Percentiles rank a stretch among this genome's conserved stretches.
phyloP scores from a whole-genome alignment of 1,140 invertebrate species.

The Drosophila gunungcola region DNA sequence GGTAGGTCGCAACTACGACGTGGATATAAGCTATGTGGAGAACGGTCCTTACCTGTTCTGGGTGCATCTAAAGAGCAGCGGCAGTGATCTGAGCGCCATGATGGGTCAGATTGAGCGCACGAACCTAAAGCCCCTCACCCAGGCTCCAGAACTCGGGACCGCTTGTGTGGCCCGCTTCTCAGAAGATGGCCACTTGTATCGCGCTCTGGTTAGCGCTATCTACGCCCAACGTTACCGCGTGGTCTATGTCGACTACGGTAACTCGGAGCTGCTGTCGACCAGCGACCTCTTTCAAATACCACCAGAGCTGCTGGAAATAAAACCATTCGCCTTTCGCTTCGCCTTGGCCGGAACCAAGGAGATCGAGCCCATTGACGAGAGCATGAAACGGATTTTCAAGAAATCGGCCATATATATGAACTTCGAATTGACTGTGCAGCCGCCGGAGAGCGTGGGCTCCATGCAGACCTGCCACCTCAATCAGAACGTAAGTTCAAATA shows the following conservation, averaged over 20 bases:
- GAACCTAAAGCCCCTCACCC: conserved; percentile 86
- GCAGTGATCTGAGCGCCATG: conserved; percentile 87
- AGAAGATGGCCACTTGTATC: conserved; percentile 88
- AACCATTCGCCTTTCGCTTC: conserved; percentile 90
- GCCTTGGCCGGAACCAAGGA: conserved; percentile 89
- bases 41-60: conserved; percentile 91
- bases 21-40: conserved; percentile 90
- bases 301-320: conserved; percentile 88
- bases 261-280: conserved; percentile 88
- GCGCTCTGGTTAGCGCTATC: conserved; percentile 90
- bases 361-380: conserved; percentile 87
- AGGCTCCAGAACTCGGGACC: conserved; percentile 87
- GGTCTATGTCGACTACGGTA: conserved; percentile 92
- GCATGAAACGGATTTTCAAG: conserved; percentile 89
- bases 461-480: conserved; percentile 90
- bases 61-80: conserved; percentile 88
- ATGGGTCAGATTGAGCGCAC: conserved; percentile 89
- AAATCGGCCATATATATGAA: conserved; percentile 87
- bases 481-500: conserved; percentile 48
- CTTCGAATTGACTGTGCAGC: conserved; percentile 87
- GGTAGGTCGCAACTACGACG: conserved; percentile 86
- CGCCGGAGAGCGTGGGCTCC: conserved; percentile 88
- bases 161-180: conserved; percentile 89
- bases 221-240: conserved; percentile 87
- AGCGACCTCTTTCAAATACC: conserved; percentile 90